Evolutionary conservation across 2,797 vertebrate species (phyloP), one percentile per base, ranked within the genome.

Genomic region (Pelodytes ibericus): DNA sequence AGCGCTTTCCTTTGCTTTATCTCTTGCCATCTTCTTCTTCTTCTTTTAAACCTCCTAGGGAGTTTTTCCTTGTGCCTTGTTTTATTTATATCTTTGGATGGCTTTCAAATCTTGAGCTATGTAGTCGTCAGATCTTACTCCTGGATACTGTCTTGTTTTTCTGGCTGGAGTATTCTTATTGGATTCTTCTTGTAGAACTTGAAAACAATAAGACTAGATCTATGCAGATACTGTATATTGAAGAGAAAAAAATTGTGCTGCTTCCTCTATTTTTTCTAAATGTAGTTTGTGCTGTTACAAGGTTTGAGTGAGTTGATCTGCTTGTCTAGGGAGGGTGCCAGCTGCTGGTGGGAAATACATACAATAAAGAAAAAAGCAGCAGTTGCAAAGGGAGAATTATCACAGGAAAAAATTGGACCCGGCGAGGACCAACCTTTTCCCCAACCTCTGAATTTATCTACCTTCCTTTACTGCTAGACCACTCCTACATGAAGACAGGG

Each of bases 1-100:
- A 69, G 95, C 94, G 4, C 79, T 89, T 25, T 97, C 94, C 89
- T 97, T 98, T 83, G 84, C 84, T 80, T 95, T 96, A 9, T 91
- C 93, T 75, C 92, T 83, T 72, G 96, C 92, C 96, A 98, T 98
- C 13, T 13, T 27, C 9, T n/a, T 25, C 9, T n/a, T 4, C 0
- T 20, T 15, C 22, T 39, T 24, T 24, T 6, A n/a, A 20, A 20
- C 25, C 27, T 64, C 33, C 15, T 60, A 7, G 31, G 13, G 9
- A n/a, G 31, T 33, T 58, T 16, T 22, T 20, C 18, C 4, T 51
- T 53, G 15, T 16, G 36, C 20, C 11, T 47, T 47, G 15, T n/a
- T n/a, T 30, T 26, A 33, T 25, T 26, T 27, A 29, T 24, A 41
- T 57, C 3, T 44, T 3, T 44, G 13, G 41, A 10, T 44, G 41